phyloP scores from a whole-genome alignment of 2,888 invertebrate species.

The Tupiocoris notatus region DNA sequence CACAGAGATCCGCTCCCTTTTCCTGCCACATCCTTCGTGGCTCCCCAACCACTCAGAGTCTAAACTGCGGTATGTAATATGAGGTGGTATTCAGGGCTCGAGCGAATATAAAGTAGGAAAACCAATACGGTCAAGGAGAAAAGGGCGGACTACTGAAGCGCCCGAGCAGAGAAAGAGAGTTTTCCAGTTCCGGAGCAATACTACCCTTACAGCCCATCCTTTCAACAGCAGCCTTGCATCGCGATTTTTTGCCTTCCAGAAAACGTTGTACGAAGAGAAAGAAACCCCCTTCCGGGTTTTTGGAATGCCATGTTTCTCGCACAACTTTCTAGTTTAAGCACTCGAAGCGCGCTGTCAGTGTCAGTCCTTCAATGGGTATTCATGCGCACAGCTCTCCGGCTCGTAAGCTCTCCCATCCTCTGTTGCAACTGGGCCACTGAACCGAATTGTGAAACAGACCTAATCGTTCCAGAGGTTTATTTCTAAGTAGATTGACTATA shows the following conservation, averaged over 20 bases:
- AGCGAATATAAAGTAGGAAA: conserved; percentile 43
- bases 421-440: no score
- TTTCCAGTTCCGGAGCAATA: conserved; percentile 29
- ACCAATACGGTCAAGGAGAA: conserved; percentile 41
- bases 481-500: no score
- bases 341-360: not conserved
- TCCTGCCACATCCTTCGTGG: not conserved
- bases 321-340: not conserved
- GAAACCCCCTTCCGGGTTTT: conserved; percentile 7
- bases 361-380: not conserved
- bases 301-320: not conserved
- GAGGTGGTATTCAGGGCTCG: conserved; percentile 39
- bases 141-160: not conserved
- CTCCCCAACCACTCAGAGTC: conserved; percentile 17
- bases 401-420: no score
- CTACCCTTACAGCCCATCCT: not conserved
- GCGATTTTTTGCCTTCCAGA: conserved; percentile 6
- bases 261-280: conserved; percentile 22
- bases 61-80: conserved; percentile 42
- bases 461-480: no score
- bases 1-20: not conserved
- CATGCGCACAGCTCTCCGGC: not conserved
- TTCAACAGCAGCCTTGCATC: not conserved
- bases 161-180: conserved; percentile 11
- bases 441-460: no score